Evolutionary conservation across 2,797 vertebrate species (phyloP), one percentile per base, ranked within the genome.

Genomic region (Adrianichthys oophorus): DNA sequence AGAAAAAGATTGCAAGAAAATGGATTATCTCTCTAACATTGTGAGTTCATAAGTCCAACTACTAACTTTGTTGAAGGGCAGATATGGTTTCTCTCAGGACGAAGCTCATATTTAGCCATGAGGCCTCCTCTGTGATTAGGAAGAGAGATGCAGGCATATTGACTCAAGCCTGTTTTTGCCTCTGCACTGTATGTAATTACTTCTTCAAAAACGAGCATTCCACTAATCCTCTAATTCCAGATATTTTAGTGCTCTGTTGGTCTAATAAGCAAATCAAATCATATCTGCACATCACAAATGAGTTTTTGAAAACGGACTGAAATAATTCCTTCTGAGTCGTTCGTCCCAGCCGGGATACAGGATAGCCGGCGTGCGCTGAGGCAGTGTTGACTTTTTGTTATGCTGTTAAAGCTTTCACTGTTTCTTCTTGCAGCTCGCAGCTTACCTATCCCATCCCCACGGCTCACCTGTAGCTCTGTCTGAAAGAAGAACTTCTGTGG

Each of bases 401-500:
- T 80, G 72, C 76, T 82, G 80, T 72, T 75, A 46, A 59, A 80
- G 78, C 42, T 3, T 64, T 24, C 7, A 15, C 29, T 1, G 43
- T 62, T 65, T 66, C 58, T 51, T 60, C 70, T 46, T 32, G 58
- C 64, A 59, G 52, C 55, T 53, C 15, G 32, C 32, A 37, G 32
- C 51, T 48, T 51, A 26, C 66, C 64, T 40, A 16, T 41, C 55
- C n/a, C 23, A 0, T 8, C 47, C 43, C 53, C 2, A 37, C 56
- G 74, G 73, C 92, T 88, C 91, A 99, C 98, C 97, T 99, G 98
- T 90, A 99, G 94, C 92, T 99, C 98, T 29, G 98, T 99, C 90
- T 99, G 98, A 88, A 99, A 99, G 93, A 99, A 99, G 94, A 99
- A 99, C 94, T 99, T 99, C 93, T 99, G 98, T 0, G 98, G 98